These are phyloP conservation scores for Pentalonia nigronervosa DNA, from an alignment of 1,140 invertebrate species.

Conservation along the genomic window DNA sequence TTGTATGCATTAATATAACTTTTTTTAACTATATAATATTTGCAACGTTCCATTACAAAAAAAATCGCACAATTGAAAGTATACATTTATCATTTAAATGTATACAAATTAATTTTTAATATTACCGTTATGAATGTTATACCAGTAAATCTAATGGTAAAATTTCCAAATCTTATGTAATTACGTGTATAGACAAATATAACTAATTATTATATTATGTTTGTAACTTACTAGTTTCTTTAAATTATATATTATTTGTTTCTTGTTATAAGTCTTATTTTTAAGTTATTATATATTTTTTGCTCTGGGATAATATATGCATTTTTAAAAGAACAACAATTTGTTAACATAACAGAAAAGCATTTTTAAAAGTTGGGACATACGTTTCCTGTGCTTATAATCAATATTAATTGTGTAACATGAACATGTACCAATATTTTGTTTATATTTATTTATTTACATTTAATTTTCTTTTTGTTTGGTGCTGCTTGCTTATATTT, in stretches of 20 bases:
- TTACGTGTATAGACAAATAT: conserved; percentile 55
- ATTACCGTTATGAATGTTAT: conserved; percentile 52
- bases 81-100: conserved; percentile 35
- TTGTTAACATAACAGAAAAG: neutral
- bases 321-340: conserved; percentile 44
- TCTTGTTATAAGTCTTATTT: conserved; percentile 41
- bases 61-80: conserved; percentile 42
- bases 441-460: conserved; percentile 42
- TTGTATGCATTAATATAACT: conserved; percentile 43
- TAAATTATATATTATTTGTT: conserved; percentile 41
- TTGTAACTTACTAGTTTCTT: conserved; percentile 50
- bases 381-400: conserved; percentile 26
- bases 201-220: conserved; percentile 52
- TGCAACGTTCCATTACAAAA: conserved; percentile 51
- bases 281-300: conserved; percentile 44
- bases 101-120: conserved; percentile 44
- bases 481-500: conserved; percentile 53
- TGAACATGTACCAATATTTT: conserved; percentile 3
- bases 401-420: conserved; percentile 31
- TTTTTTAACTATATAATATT: conserved; percentile 47
- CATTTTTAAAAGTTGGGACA: conserved; percentile 10
- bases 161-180: conserved; percentile 51
- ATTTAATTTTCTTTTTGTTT: conserved; percentile 36
- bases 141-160: conserved; percentile 41
- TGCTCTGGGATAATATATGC: conserved; percentile 19